A percentile compares a stretch with the other conserved stretches of the same genome.
Conservation (phyloP, 2,888 invertebrate genomes). For the Microctonus aethiopoides region DNA sequence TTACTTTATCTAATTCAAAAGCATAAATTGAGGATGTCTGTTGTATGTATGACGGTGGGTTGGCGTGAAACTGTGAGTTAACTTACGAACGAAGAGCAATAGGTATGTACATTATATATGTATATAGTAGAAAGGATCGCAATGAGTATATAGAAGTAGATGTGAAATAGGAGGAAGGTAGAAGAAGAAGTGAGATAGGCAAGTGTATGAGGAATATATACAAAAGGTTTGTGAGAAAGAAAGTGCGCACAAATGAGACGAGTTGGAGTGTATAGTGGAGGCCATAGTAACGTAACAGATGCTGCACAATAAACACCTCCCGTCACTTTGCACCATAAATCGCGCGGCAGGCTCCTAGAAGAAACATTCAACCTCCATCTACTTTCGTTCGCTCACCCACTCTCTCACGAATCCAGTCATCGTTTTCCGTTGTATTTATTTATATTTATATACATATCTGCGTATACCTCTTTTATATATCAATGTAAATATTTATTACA, state of each 20-base stretch:
- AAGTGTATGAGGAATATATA: slow-evolving; percentile 33
- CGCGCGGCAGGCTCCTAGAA: slow-evolving; percentile 64
- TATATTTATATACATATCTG: not conserved
- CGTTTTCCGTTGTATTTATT: slow-evolving; percentile 37
- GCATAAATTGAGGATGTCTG: slow-evolving; percentile 66
- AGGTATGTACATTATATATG: too few species aligned
- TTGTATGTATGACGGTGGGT: slow-evolving; percentile 64
- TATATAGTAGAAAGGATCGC: slow-evolving; percentile 28
- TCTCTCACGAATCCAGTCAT: slow-evolving; percentile 51
- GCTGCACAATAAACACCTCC: slow-evolving; percentile 67
- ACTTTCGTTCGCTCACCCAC: slow-evolving; percentile 44
- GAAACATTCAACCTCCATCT: slow-evolving; percentile 64
- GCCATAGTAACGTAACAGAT: slow-evolving; percentile 63
- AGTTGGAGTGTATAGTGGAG: slow-evolving; percentile 48
- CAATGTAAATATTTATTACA: not conserved
- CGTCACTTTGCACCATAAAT: slow-evolving; percentile 67
- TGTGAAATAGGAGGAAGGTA: slow-evolving; percentile 19
- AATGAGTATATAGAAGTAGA: not conserved
- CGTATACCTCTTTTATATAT: not conserved
- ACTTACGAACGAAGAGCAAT: slow-evolving; percentile 41
- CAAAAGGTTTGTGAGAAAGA: slow-evolving; percentile 34
- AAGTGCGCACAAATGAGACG: slow-evolving; percentile 34
- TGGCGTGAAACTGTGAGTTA: slow-evolving; percentile 51
- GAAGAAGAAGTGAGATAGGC: slow-evolving; percentile 41
- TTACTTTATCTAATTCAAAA: slow-evolving; percentile 64